These are phyloP conservation scores for Hephaestus fuliginosus DNA, from an alignment of 2,797 vertebrate species.

Conservation along the genomic window DNA sequence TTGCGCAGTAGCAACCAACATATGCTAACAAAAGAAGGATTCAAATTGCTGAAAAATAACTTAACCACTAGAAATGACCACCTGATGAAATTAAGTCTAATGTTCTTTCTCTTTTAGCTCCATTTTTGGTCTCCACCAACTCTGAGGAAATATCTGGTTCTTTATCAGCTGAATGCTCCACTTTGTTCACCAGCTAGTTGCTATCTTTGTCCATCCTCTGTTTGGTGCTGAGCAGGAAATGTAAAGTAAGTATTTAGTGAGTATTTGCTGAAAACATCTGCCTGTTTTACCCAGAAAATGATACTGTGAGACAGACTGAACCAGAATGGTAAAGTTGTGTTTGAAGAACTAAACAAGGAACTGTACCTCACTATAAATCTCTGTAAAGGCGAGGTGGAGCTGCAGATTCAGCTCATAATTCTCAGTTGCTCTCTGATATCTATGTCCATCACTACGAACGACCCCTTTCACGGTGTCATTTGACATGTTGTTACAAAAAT, in stretches of 20 bases:
- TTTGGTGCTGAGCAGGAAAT: background rate
- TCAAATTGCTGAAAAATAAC: too few relatives aligned
- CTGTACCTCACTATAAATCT: background rate
- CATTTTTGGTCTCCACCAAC: background rate
- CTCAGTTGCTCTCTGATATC: too few relatives aligned
- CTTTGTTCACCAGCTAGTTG: background rate
- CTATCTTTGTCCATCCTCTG: background rate
- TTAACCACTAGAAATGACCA: too few relatives aligned
- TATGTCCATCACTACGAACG: background rate
- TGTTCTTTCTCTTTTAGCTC: background rate
- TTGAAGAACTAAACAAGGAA: background rate
- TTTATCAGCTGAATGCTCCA: background rate
- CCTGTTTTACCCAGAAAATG: background rate
- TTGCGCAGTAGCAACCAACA: too few relatives aligned
- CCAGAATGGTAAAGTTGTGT: too few relatives aligned
- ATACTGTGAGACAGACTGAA: background rate
- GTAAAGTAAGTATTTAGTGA: background rate
- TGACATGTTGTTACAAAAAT: background rate
- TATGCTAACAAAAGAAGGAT: too few relatives aligned
- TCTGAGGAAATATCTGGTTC: background rate
- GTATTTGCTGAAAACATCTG: background rate
- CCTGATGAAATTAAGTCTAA: background rate
- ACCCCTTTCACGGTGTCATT: background rate
- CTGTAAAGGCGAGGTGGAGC: rapidly evolving
- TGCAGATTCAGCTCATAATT: background rate